Conservation (phyloP, 2,797 vertebrate species). For the Rhabdophis nuchalis region DNA sequence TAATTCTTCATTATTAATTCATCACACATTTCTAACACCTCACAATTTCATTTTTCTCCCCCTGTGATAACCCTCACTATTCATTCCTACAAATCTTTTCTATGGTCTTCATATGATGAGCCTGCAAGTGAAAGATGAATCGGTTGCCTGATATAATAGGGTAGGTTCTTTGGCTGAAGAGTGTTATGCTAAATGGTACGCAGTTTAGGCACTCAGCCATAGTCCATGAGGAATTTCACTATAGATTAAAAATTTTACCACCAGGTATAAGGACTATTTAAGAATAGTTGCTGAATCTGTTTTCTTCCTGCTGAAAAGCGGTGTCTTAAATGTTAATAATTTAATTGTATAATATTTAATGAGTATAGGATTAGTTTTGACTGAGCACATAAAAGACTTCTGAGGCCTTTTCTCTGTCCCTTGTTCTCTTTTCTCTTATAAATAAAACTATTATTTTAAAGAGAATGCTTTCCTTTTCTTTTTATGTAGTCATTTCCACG, state of each 20-base stretch:
- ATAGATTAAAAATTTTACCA: background rate
- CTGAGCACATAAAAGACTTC: background rate
- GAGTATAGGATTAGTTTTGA: background rate
- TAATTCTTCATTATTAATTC: background rate
- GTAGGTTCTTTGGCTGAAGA: background rate
- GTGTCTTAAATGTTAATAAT: background rate
- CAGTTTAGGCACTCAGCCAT: background rate
- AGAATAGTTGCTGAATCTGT: background rate
- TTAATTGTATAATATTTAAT: background rate
- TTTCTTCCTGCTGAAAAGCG: background rate
- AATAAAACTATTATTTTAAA: background rate
- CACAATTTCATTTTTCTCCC: background rate
- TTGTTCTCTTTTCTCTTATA: background rate
- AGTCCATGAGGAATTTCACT: background rate
- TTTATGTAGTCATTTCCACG: conserved; percentile 70
- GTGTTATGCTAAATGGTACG: background rate
- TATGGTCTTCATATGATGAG: background rate
- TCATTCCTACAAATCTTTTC: background rate
- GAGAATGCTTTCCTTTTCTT: conserved; percentile 49
- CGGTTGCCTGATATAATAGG: background rate
- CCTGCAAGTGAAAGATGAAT: background rate
- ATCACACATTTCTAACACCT: background rate
- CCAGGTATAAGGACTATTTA: background rate
- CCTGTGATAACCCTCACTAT: background rate
- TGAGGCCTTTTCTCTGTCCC: background rate